phyloP scores from a whole-genome alignment of 1,140 invertebrate species.

The Octopus sinensis region DNA sequence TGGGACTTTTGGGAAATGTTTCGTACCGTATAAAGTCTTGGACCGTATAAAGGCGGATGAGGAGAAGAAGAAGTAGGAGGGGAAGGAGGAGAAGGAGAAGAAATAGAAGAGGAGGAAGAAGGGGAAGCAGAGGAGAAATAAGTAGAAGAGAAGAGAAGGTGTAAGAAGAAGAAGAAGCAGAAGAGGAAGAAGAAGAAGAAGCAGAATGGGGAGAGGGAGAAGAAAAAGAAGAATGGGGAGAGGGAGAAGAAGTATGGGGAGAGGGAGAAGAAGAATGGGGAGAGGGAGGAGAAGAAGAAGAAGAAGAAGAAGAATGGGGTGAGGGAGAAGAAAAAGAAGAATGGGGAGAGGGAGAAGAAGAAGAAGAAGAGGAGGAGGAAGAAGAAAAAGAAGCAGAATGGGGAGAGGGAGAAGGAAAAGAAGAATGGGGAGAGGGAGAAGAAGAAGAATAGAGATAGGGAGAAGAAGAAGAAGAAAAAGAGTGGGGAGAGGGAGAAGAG shows the following conservation, averaged over 20 bases:
- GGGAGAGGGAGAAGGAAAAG: background rate
- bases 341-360: background rate
- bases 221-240: background rate
- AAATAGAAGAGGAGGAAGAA: background rate
- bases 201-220: background rate
- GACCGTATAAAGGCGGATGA: background rate
- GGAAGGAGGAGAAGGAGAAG: conserved; percentile 6
- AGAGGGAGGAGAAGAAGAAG: background rate
- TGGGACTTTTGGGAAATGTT: no score
- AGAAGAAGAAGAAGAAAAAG: no score
- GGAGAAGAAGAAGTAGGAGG: background rate
- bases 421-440: no score
- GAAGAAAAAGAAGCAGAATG: background rate
- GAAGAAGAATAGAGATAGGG: no score
- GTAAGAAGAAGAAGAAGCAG: background rate
- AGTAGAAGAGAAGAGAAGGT: background rate
- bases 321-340: no score
- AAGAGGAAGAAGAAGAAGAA: background rate
- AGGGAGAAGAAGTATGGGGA: background rate
- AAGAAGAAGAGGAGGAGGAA: background rate
- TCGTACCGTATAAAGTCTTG: no score
- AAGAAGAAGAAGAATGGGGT: background rate
- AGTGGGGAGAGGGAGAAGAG: background rate
- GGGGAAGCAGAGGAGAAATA: background rate
- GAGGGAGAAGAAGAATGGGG: background rate